Evolutionary conservation across 2,888 invertebrate genomes (phyloP), one percentile per base, ranked within the genome.

Genomic region (Tyria jacobaeae): DNA sequence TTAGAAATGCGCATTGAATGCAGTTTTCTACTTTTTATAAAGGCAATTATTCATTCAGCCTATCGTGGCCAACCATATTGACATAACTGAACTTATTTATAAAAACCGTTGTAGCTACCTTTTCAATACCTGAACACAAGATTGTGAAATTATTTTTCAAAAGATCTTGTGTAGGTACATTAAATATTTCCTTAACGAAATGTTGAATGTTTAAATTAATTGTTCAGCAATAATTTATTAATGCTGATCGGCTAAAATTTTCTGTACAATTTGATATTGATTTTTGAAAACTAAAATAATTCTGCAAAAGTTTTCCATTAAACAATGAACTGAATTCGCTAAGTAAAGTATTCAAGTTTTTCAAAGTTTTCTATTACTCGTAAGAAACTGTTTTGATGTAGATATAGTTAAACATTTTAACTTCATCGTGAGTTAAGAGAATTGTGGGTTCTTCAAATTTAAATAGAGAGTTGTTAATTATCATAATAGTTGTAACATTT

Each of bases 341-440:
- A 66, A 70, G 63, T 41, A 39, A 72, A 75, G 77, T 76, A 61
- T 66, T 68, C 48, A 54, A 69, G 69, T 71, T 78, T 73, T 81
- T 82, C 72, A 62, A 82, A 81, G 71, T 79, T 82, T 71, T 71
- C 68, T 71, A 71, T 68, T 66, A 68, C 71, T 76, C 57, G 71
- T 74, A 81, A 77, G 59, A 62, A 17, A 60, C 14, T 52, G 66
- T 66, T 27, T 61, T 50, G 21, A 61, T 65, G 55, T 70, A 31
- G 56, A 37, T 50, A 55, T 50, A 14, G 61, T 66, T 48, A 25
- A 47, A 34, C 1, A 48, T 64, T 61, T 55, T 64, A 55, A 21
- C 24, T 39, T 64, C 58, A 58, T 61, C 49, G 17, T 39, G 60
- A 63, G 53, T 60, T 57, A 37, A 63, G 51, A 66, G 49, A 64